Conservation (phyloP, 2,797 vertebrate genomes). For the Peromyscus attwateri region DNA sequence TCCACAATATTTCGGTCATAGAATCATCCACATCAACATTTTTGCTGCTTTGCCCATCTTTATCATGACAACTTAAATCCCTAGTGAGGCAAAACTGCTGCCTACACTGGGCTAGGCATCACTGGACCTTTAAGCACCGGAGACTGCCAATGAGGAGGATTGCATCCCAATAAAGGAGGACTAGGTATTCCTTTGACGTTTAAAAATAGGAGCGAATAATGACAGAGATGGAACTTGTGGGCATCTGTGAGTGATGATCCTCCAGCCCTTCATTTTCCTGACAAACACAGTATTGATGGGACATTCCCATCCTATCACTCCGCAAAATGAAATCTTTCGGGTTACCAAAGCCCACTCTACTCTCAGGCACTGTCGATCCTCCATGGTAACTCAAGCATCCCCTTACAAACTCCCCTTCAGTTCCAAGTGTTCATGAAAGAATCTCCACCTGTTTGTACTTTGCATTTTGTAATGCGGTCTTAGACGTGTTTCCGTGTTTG, state of each 20-base stretch:
- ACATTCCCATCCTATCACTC: background rate
- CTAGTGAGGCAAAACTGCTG: background rate
- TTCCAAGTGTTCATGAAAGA: background rate
- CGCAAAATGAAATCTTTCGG: constrained; percentile 23
- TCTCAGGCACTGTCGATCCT: background rate
- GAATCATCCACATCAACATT: background rate
- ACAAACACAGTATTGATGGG: background rate
- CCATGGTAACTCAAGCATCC: background rate
- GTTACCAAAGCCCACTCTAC: background rate
- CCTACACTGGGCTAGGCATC: background rate
- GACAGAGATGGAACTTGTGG: background rate
- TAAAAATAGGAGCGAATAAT: background rate
- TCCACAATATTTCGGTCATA: background rate
- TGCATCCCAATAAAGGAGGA: background rate
- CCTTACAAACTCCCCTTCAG: background rate
- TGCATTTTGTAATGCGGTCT: background rate
- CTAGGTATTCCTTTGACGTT: background rate
- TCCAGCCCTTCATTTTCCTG: background rate
- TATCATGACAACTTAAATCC: background rate
- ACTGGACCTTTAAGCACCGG: background rate
- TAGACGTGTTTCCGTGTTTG: background rate
- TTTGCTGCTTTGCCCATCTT: background rate
- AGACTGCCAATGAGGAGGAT: background rate
- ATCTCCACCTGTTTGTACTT: background rate
- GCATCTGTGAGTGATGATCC: background rate